Conservation (phyloP, 2,113 vertebrate genomes). For the Chelonoidis abingdonii region DNA sequence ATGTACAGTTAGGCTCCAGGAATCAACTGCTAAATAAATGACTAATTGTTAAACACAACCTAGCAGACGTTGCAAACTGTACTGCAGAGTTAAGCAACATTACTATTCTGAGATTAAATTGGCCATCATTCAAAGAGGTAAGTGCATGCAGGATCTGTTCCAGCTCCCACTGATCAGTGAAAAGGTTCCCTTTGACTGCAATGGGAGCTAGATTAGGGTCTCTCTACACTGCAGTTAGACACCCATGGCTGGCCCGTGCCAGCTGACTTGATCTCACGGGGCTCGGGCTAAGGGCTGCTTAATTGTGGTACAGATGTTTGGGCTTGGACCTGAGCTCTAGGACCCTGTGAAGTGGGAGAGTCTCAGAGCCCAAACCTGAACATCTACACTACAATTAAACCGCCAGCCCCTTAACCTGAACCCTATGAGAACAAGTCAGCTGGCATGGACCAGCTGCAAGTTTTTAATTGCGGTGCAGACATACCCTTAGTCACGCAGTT, state of each 20-base stretch:
- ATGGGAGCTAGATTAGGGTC: neutral
- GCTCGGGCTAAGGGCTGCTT: neutral
- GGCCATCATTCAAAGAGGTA: neutral
- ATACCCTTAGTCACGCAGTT: neutral
- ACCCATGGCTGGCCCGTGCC: neutral
- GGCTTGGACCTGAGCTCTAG: neutral
- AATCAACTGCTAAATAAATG: constrained; percentile 37
- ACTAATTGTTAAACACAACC: constrained; percentile 15
- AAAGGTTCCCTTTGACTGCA: neutral
- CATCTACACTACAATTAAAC: neutral
- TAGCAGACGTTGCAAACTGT: neutral
- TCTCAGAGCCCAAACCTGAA: neutral
- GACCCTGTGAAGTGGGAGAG: neutral
- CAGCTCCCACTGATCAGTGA: neutral
- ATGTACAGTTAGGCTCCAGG: constrained; percentile 48
- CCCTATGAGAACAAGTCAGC: neutral
- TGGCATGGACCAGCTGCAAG: neutral
- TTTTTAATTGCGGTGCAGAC: neutral
- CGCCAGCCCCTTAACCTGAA: neutral
- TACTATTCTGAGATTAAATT: neutral
- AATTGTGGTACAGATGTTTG: neutral
- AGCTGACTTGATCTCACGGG: neutral
- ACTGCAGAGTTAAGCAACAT: neutral
- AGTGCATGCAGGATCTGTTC: accelerated
- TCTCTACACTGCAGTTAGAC: neutral